Evolutionary conservation across 2,113 vertebrate species (phyloP), one percentile per base, ranked within the genome.

Genomic region (Ceyx cyanopectus): DNA sequence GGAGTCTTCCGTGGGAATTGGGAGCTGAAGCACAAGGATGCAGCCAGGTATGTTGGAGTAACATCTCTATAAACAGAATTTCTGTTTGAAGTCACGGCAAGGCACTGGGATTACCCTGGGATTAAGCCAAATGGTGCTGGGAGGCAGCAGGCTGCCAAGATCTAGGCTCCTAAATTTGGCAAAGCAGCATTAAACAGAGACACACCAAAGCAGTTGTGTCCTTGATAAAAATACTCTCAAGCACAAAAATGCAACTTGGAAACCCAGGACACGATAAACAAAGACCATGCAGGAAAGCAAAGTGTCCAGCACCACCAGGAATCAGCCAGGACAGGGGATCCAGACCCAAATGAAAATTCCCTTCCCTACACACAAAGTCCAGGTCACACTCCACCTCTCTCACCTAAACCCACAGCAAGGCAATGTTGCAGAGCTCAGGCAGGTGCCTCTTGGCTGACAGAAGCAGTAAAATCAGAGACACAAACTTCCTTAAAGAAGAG

Each of bases 281-380:
- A 74, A 85, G 61, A 54, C 40, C 7, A 73, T 0, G 1, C 2
- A 2, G 54, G 22, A 67, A 67, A 74, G 34, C 1, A 0, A 67
- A 81, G 80, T 7, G 68, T 66, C 32, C 3, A 0, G 57, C 29
- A 54, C 11, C 2, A 1, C 17, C 32, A 46, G 48, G 41, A 46
- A 70, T 50, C 56, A 22, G 14, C 10, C 56, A 69, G 34, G 56
- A 40, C 7, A 26, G 14, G 8, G 29, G 10, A 60, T 30, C 11
- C 20, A 51, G 66, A 21, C 12, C 20, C 24, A 26, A 8, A 5
- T 51, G 34, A 54, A 62, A 63, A 76, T 58, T 76, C 67, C 46
- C 67, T 89, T 66, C 60, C 8, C 20, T 67, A 24, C 1, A 0
- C 10, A 14, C 54, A 54, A 3, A 9, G n/a, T 7, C 12, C 37